A percentile compares a stretch with the other conserved stretches of the same genome.
These are phyloP conservation scores for Apeltes quadracus DNA, from an alignment of 2,113 vertebrate genomes.

Conservation along the genomic window DNA sequence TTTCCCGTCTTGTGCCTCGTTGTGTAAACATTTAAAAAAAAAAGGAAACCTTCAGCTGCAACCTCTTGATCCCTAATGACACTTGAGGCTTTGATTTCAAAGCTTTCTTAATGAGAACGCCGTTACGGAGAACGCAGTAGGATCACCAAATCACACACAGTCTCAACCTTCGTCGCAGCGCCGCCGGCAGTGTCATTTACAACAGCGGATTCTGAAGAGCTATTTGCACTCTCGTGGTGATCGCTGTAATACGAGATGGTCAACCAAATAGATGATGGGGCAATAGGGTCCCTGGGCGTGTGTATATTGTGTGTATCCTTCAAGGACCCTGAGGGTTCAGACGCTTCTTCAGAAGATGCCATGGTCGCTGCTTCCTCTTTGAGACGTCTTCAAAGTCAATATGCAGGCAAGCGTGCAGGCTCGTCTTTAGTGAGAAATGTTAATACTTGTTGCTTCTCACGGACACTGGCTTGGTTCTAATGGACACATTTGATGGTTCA, in stretches of 20 bases:
- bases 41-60: conserved; percentile 15
- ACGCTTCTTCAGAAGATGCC: conserved; percentile 5
- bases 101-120: conserved; percentile 13
- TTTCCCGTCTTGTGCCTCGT: not conserved
- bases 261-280: not conserved
- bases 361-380: not conserved
- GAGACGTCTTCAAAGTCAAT: conserved; percentile 9
- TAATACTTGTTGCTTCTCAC: not conserved
- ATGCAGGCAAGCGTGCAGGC: not conserved
- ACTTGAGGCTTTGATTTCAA: conserved; percentile 6
- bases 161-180: not conserved
- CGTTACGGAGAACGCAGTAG: conserved; percentile 1
- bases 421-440: not conserved
- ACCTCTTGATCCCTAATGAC: conserved; percentile 11
- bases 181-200: not conserved
- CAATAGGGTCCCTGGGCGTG: not conserved
- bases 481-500: not conserved
- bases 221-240: not conserved
- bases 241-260: not conserved
- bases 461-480: not conserved
- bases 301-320: not conserved
- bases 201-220: not conserved
- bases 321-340: not conserved
- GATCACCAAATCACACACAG: conserved; percentile 16
- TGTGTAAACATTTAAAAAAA: not conserved